Evolutionary conservation across 2,113 vertebrate genomes (phyloP).

Genomic region (Emydura subglobosa): DNA sequence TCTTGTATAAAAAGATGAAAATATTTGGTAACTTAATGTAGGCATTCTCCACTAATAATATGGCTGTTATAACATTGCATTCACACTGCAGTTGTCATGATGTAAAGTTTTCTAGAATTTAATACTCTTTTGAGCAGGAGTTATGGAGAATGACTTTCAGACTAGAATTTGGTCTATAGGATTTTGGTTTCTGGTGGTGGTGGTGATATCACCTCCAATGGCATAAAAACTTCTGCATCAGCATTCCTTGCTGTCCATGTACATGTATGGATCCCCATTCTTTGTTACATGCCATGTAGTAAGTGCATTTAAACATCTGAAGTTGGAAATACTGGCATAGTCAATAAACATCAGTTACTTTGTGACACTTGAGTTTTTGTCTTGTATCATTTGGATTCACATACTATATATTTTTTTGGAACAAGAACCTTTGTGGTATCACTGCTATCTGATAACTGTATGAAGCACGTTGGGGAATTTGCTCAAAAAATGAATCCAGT

Average conservation of each 20-base stretch:
- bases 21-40: not conserved
- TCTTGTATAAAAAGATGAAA: not conserved
- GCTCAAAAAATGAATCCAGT: not conserved
- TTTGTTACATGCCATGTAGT: not conserved
- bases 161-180: not conserved
- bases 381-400: not conserved
- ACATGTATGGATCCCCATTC: not conserved
- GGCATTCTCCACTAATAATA: not conserved
- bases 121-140: not conserved
- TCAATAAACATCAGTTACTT: not conserved
- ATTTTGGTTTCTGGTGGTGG: not conserved
- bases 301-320: not conserved
- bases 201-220: not conserved
- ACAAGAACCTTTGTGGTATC: not conserved
- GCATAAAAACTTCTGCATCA: fast-evolving
- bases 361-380: not conserved
- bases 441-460: not conserved
- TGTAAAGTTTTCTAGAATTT: not conserved
- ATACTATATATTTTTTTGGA: not conserved
- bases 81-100: not conserved
- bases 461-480: not conserved
- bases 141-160: not conserved
- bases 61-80: not conserved
- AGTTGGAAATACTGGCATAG: not conserved
- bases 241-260: not conserved